Percentiles rank a stretch among this genome's conserved stretches.
Conservation (phyloP, 2,113 vertebrate genomes). For the Dicentrarchus labrax region DNA sequence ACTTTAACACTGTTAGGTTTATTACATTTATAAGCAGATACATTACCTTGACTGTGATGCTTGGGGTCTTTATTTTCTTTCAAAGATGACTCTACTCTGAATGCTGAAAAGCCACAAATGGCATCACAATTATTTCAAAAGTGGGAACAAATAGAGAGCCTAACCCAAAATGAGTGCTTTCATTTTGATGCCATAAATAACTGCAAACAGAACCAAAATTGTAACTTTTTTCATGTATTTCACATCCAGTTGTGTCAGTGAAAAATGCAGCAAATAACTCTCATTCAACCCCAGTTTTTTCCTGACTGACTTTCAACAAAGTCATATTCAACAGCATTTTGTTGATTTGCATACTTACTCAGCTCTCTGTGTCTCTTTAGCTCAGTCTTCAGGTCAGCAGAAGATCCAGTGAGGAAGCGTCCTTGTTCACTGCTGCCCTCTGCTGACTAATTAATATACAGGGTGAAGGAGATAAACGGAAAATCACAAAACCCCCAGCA, state of each 20-base stretch:
- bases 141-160: neutral
- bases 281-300: neutral
- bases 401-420: constrained; percentile 57
- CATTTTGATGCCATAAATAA: neutral
- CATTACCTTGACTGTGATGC: constrained; percentile 45
- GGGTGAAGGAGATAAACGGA: neutral
- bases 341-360: constrained; percentile 77
- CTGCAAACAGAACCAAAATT: neutral
- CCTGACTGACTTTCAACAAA: neutral
- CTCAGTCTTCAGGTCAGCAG: constrained; percentile 78
- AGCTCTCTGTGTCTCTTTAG: constrained; percentile 83
- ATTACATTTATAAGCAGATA: neutral
- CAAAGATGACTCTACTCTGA: constrained; percentile 65
- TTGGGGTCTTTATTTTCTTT: constrained; percentile 11
- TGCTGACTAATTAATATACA: constrained; percentile 84
- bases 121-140: constrained; percentile 1
- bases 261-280: neutral
- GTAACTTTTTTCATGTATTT: neutral
- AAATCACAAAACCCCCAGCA: neutral
- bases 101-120: constrained; percentile 78
- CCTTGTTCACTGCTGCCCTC: constrained; percentile 92
- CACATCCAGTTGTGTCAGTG: neutral
- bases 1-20: neutral
- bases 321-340: neutral
- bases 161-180: neutral